These are phyloP conservation scores for Lasiommata megera DNA, from an alignment of 2,888 invertebrate species.

Conservation along the genomic window DNA sequence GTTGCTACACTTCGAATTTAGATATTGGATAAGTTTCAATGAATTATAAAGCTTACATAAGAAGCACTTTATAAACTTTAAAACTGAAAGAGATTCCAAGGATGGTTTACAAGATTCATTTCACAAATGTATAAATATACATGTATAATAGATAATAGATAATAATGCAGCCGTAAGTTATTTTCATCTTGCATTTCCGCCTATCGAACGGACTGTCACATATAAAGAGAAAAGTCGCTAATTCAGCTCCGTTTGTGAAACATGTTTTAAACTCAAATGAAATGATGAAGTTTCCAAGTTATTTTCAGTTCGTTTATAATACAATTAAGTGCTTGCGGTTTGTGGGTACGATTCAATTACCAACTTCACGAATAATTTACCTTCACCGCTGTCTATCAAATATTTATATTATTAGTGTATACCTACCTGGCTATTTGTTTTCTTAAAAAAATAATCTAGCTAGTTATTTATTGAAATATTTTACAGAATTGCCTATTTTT, in stretches of 20 bases:
- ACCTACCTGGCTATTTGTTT: too few relatives aligned
- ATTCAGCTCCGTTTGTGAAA: conserved; percentile 40
- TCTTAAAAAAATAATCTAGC: too few relatives aligned
- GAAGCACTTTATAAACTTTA: too few relatives aligned
- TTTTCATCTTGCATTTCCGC: conserved; percentile 11
- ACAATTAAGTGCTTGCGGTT: conserved; percentile 60
- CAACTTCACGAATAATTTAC: conserved; percentile 53
- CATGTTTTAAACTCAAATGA: conserved; percentile 55
- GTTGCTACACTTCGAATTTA: too few relatives aligned
- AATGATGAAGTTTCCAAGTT: conserved; percentile 60
- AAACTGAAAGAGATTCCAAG: too few relatives aligned
- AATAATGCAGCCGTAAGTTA: neutral
- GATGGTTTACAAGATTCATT: too few relatives aligned
- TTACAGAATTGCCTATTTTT: too few relatives aligned
- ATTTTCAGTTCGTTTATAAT: conserved; percentile 57
- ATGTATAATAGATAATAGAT: too few relatives aligned
- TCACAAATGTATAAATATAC: too few relatives aligned
- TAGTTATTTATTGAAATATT: too few relatives aligned
- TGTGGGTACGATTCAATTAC: conserved; percentile 57
- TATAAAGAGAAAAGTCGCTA: conserved; percentile 24
- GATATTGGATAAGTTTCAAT: too few relatives aligned
- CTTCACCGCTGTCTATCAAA: conserved; percentile 36
- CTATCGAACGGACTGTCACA: conserved; percentile 22
- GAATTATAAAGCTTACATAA: too few relatives aligned
- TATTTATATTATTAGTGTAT: conserved; percentile 11